Base-by-base conservation (phyloP, 2,113 vertebrate genomes). In the Anolis sagrei region DNA sequence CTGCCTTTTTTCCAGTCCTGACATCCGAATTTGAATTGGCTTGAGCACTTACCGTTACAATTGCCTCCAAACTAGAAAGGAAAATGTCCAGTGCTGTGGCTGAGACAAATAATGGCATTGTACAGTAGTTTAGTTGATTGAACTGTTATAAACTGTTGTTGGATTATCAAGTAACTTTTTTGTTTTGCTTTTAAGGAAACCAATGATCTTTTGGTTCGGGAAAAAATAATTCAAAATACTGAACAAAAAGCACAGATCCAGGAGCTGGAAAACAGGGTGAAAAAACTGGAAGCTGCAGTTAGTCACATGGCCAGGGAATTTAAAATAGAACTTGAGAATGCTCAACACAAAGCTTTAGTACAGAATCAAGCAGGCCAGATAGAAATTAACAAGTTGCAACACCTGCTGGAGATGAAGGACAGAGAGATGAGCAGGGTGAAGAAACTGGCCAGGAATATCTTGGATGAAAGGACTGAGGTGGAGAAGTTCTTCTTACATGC, bases 401-500 rank as follows among this genome's bases (percentile, higher is more conserved):
- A 96, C 2, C 87, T 97, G 32, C 93, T 98, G 44, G 80, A 93
- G 81, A 92, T 95, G 94, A 97, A 97, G 64, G 96, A 97, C 73
- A 95, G n/a, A 80, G 98, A 98, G 89, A 92, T 97, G 92, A 95
- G 93, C 32, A 89, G 95, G 36, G 87, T 97, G 51, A 98, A 98
- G 92, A 95, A 91, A 84, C 92, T 97, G 51, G 97, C 97, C 4
- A 88, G 85, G 80, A 95, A 94, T 69, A 93, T 98, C 25, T 92
- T 98, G 80, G 95, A 96, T 86, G 96, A 97, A 90, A 95, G 97
- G 83, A 97, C 94, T 25, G 96, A 98, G 84, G 93, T 98, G 89
- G 97, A 98, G 92, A 86, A 82, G 2, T 98, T 99, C 92, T 98
- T 97, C 92, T 93, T 97, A 51, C 96, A 97, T 83, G 96, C 97